These are phyloP conservation scores for Malurus splendens DNA, from an alignment of 2,797 vertebrate genomes.

Conservation along the genomic window DNA sequence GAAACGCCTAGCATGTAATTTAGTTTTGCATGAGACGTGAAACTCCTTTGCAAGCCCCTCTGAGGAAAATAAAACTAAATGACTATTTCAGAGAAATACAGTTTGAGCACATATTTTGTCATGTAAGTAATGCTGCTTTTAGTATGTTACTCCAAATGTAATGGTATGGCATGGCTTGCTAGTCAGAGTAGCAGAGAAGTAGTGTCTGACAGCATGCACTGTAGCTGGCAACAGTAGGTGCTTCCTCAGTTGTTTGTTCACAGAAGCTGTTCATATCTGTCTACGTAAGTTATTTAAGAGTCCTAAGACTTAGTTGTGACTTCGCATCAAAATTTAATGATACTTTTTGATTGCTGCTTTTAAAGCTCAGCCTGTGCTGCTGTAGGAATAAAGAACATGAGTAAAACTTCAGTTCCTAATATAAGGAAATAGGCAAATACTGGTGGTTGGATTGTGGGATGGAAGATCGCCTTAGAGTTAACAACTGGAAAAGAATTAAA, in stretches of 20 bases:
- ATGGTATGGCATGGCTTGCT: background rate
- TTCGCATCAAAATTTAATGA: background rate
- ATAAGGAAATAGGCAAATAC: background rate
- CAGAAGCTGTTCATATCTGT: slow-evolving; percentile 18
- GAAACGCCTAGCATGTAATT: slow-evolving; percentile 56
- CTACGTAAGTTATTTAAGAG: background rate
- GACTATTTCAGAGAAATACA: background rate
- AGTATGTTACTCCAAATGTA: background rate
- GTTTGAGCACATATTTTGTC: slow-evolving; percentile 8
- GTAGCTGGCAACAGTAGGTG: background rate
- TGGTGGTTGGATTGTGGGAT: background rate
- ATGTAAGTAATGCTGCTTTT: slow-evolving; percentile 27
- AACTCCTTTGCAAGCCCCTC: slow-evolving; percentile 11
- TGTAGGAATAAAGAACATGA: slow-evolving; percentile 9
- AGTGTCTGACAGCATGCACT: background rate
- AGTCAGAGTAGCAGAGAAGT: slow-evolving; percentile 20
- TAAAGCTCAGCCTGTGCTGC: slow-evolving; percentile 23
- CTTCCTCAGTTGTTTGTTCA: background rate
- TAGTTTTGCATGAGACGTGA: slow-evolving; percentile 62
- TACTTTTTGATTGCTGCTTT: slow-evolving; percentile 1
- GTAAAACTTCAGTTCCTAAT: slow-evolving; percentile 1
- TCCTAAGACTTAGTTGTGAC: background rate
- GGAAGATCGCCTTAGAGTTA: background rate
- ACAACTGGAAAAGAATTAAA: background rate
- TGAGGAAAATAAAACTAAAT: background rate